These are phyloP conservation scores for Chrysopa pallens DNA, from an alignment of 1,140 invertebrate species.

Conservation along the genomic window DNA sequence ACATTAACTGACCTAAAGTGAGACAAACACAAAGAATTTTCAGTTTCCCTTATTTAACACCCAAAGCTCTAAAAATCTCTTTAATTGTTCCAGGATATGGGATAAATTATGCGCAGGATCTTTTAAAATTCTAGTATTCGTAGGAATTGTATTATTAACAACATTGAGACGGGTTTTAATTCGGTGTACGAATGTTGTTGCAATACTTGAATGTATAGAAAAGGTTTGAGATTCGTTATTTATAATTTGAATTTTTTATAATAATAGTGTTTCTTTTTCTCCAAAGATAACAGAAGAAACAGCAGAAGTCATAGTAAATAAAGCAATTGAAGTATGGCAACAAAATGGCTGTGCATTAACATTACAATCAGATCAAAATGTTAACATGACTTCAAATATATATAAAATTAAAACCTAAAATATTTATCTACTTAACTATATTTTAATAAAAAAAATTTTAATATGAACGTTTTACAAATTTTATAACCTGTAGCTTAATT, in stretches of 20 bases:
- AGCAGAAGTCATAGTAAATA: slow-evolving; percentile 55
- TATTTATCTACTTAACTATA: no score
- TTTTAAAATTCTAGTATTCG: slow-evolving; percentile 60
- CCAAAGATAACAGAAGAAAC: slow-evolving; percentile 57
- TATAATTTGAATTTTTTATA: slow-evolving; percentile 5
- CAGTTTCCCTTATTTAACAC: no score
- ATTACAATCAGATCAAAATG: slow-evolving; percentile 5
- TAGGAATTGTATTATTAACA: slow-evolving; percentile 51
- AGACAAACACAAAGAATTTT: no score
- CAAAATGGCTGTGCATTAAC: slow-evolving; percentile 29
- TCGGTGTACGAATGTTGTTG: slow-evolving; percentile 33
- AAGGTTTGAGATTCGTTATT: no score
- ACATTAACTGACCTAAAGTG: no score
- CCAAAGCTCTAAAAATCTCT: no score
- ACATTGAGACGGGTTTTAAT: slow-evolving; percentile 45
- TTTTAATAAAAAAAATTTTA: no score
- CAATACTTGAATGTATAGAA: slow-evolving; percentile 37
- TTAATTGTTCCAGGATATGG: slow-evolving; percentile 49
- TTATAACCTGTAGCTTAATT: no score
- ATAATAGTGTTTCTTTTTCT: slow-evolving; percentile 6
- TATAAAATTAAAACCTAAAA: no score
- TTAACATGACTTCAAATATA: no score
- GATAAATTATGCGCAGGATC: slow-evolving; percentile 75
- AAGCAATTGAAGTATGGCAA: slow-evolving; percentile 62
- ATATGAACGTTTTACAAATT: no score